Evolutionary conservation across 1,140 invertebrate genomes (phyloP).

Genomic region (Cyclina sinensis): DNA sequence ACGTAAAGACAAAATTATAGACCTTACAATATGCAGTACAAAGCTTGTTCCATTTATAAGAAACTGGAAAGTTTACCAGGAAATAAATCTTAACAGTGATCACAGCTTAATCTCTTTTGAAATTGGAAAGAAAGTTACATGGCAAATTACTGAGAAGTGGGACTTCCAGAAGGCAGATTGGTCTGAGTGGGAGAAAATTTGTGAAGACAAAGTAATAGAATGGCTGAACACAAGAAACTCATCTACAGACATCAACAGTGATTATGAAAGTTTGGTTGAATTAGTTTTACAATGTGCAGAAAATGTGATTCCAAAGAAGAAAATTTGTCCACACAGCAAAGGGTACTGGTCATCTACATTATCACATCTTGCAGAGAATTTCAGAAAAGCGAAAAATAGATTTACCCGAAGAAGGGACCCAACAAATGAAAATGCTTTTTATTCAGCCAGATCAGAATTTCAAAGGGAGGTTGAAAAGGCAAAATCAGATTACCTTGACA

Average conservation of each 20-base stretch:
- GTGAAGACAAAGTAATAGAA: neutral
- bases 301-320: too few relatives aligned
- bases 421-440: neutral
- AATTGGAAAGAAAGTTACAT: neutral
- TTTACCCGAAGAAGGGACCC: neutral
- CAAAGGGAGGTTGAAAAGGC: neutral
- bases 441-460: neutral
- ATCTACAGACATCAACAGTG: too few relatives aligned
- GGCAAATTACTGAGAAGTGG: neutral
- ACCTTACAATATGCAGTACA: neutral
- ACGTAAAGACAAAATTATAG: slow-evolving; percentile 14
- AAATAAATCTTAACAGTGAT: neutral
- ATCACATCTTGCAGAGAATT: neutral
- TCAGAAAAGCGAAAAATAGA: neutral
- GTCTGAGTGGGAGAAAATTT: neutral
- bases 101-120: slow-evolving; percentile 3
- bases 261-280: too few relatives aligned
- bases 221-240: too few relatives aligned
- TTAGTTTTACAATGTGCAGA: too few relatives aligned
- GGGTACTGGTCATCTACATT: neutral
- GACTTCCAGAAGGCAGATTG: slow-evolving; percentile 21
- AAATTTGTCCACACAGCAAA: neutral
- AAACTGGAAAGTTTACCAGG: slow-evolving; percentile 10
- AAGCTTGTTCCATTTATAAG: neutral
- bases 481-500: neutral